Evolutionary conservation across 2,797 vertebrate species (phyloP).

Genomic region (Holocentrus rufus): DNA sequence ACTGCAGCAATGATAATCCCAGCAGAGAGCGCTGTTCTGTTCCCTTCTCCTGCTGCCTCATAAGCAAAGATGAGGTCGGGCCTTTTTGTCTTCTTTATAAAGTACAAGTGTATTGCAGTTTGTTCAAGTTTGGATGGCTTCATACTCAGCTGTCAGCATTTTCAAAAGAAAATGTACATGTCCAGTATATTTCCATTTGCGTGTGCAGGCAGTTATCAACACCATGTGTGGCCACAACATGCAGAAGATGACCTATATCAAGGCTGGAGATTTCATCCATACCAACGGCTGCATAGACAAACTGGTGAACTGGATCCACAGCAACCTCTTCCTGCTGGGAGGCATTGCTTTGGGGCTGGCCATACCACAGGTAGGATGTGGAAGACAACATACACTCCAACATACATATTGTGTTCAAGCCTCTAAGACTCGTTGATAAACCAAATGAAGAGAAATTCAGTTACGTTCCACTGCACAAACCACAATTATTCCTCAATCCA

Average conservation of each 20-base stretch:
- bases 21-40: slow-evolving; percentile 92
- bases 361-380: slow-evolving; percentile 87
- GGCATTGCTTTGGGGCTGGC: slow-evolving; percentile 90
- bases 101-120: neutral
- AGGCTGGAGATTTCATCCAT: slow-evolving; percentile 85
- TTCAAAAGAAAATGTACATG: neutral
- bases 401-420: neutral
- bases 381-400: neutral
- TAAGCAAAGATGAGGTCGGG: slow-evolving; percentile 78
- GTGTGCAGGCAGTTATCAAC: slow-evolving; percentile 86
- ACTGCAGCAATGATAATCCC: slow-evolving; percentile 86
- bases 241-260: slow-evolving; percentile 78
- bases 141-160: neutral
- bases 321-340: slow-evolving; percentile 92
- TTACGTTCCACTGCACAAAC: neutral
- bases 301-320: slow-evolving; percentile 93
- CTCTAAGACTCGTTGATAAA: too few species aligned
- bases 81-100: neutral
- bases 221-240: slow-evolving; percentile 92
- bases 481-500: too few species aligned
- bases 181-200: neutral
- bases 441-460: too few species aligned
- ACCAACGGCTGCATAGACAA: slow-evolving; percentile 94
- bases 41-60: slow-evolving; percentile 93
- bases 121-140: neutral